Conservation (phyloP, 1,140 invertebrate genomes). For the Apis cerana region DNA sequence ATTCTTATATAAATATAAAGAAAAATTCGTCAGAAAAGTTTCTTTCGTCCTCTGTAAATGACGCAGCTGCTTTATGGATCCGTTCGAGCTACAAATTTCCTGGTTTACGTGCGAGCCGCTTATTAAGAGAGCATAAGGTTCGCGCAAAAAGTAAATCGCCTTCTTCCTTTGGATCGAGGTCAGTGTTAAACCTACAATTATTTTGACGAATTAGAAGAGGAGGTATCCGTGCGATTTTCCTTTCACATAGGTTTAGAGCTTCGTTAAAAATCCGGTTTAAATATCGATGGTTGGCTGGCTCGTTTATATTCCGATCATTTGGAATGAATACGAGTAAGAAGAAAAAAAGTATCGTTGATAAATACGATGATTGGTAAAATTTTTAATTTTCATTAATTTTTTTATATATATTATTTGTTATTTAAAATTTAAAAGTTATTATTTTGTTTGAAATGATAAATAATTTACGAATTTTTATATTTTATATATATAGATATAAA, state of each 20-base stretch:
- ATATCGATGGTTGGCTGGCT: neutral
- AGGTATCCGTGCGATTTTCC: neutral
- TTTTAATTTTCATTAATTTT: neutral
- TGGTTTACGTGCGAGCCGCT: neutral
- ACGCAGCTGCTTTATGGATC: neutral
- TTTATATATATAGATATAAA: too few species aligned
- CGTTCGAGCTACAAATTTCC: neutral
- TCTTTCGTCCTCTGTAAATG: neutral
- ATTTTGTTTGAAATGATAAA: too few species aligned
- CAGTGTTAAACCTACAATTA: constrained; percentile 43
- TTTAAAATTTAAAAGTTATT: too few species aligned
- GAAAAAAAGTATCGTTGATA: too few species aligned
- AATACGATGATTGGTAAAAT: neutral
- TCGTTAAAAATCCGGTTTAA: neutral
- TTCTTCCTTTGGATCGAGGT: constrained; percentile 50
- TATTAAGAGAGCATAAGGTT: constrained; percentile 15
- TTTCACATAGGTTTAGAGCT: too few species aligned
- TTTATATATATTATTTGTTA: too few species aligned
- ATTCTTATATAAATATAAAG: neutral
- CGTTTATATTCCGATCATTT: neutral
- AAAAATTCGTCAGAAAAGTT: neutral
- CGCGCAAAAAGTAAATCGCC: constrained; percentile 53
- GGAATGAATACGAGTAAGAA: neutral
- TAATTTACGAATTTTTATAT: too few species aligned
- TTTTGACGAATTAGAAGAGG: constrained; percentile 44